Evolutionary conservation across 2,888 invertebrate genomes (phyloP).

Genomic region (Drosophila multiciliata): DNA sequence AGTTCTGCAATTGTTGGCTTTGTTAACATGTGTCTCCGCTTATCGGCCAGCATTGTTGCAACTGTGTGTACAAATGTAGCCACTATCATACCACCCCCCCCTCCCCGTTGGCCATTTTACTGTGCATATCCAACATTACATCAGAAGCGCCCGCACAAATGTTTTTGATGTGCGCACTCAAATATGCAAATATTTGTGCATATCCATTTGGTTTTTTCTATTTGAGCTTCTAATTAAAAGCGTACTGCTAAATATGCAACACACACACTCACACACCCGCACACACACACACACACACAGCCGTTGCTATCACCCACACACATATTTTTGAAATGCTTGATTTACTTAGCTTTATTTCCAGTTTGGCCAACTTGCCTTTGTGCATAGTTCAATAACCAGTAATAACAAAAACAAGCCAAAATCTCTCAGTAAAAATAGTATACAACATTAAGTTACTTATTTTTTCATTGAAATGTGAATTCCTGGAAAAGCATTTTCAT

Average conservation of each 20-base stretch:
- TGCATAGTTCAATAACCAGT: slow-evolving; percentile 13
- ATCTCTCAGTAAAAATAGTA: neutral
- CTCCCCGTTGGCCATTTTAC: neutral
- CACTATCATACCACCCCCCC: too few relatives aligned
- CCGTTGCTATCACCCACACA: neutral
- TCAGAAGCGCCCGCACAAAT: slow-evolving; percentile 56
- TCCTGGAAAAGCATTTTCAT: too few relatives aligned
- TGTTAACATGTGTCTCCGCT: slow-evolving; percentile 79
- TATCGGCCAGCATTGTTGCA: slow-evolving; percentile 67
- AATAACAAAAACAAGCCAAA: neutral
- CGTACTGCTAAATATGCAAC: slow-evolving; percentile 49
- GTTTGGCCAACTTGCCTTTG: slow-evolving; percentile 4
- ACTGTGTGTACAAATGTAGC: neutral
- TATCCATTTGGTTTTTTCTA: slow-evolving; percentile 51
- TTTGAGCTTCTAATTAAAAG: slow-evolving; percentile 70
- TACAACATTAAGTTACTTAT: neutral
- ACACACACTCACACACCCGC: slow-evolving; percentile 7
- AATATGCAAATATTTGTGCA: slow-evolving; percentile 77
- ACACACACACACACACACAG: neutral
- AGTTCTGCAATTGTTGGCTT: slow-evolving; percentile 62
- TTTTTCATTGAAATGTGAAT: neutral
- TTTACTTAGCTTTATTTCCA: slow-evolving; percentile 27
- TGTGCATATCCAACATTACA: slow-evolving; percentile 23
- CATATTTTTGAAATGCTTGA: slow-evolving; percentile 41
- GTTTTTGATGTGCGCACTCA: slow-evolving; percentile 71